Evolutionary conservation across 2,797 vertebrate species (phyloP), one percentile per base, ranked within the genome.

Genomic region (Austrolebias charrua): DNA sequence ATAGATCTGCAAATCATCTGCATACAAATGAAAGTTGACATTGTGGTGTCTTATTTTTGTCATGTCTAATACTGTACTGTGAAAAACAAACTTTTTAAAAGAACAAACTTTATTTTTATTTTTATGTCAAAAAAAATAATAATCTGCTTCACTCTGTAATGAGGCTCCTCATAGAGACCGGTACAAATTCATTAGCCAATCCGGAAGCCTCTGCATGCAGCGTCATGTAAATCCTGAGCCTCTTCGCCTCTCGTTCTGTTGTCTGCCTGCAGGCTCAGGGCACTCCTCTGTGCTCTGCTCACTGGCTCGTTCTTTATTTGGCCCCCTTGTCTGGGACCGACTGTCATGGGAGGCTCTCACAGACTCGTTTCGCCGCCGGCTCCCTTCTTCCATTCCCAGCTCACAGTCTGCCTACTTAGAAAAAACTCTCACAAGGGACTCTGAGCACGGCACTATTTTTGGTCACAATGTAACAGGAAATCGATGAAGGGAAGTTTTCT

Each of bases 381-480:
- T 86, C 65, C 53, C 62, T 52, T 80, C 56, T 65, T 78, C 53
- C 2, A 8, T 55, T 76, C 76, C 55, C 71, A 66, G 70, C 72
- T 56, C 62, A 66, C 69, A 66, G 69, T 55, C 66, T 69, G 69
- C 66, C 55, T 52, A 75, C 54, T 61, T 77, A 71, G 65, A 73
- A 75, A 47, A 75, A 55, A 69, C 55, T 55, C 70, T 67, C 84
- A 73, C 80, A 50, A 46, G 75, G 73, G 83, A 81, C 61, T 48
- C 14, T 1, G 63, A 49, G 40, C 60, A 59, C 60, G 44, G 69
- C 50, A 71, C 83, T 88, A 89, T 88, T 88, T 60, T 79, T 79
- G 66, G 81, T 88, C 78, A 50, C 83, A 84, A 80, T 79, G 77
- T 73, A 84, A 85, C 68, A 82, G 80, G 63, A 88, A 90, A 90